Evolutionary conservation across 2,888 invertebrate genomes (phyloP).

Genomic region (Patella caerulea): DNA sequence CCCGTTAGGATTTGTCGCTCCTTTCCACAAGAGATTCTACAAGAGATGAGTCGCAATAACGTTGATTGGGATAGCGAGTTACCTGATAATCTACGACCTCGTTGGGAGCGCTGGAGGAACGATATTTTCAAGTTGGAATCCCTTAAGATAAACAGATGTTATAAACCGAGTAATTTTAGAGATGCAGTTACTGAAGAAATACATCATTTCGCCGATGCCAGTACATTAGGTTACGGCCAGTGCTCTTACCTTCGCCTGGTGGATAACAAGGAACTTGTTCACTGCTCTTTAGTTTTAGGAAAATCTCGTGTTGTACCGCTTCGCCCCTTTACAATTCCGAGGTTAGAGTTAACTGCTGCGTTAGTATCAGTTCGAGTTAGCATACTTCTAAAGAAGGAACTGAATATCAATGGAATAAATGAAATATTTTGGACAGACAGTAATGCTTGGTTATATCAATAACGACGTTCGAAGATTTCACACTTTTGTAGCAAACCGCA

Average conservation of each 20-base stretch:
- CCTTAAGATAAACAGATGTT: neutral
- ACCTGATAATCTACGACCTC: neutral
- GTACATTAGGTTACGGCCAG: constrained; percentile 5
- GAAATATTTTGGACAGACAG: constrained; percentile 44
- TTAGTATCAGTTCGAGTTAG: constrained; percentile 37
- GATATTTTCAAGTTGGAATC: neutral
- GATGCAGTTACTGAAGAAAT: neutral
- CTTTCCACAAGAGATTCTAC: constrained; percentile 22
- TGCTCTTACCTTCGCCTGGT: neutral
- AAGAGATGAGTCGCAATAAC: constrained; percentile 15
- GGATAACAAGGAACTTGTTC: neutral
- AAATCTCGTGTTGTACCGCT: neutral
- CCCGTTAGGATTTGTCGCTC: constrained; percentile 25
- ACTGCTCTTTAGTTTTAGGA: constrained; percentile 1
- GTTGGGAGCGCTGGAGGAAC: constrained; percentile 9
- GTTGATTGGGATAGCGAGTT: constrained; percentile 21
- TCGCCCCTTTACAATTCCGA: constrained; percentile 31
- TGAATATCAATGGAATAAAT: constrained; percentile 19
- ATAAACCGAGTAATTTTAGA: neutral
- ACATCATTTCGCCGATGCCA: constrained; percentile 1
- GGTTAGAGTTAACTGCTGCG: constrained; percentile 40
- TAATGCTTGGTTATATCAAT: constrained; percentile 38
- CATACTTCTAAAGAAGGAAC: constrained; percentile 28
- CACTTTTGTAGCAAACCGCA: constrained; percentile 46
- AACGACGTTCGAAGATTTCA: constrained; percentile 45